Evolutionary conservation across 2,888 invertebrate genomes (phyloP).

Genomic region (Agrilus mali): DNA sequence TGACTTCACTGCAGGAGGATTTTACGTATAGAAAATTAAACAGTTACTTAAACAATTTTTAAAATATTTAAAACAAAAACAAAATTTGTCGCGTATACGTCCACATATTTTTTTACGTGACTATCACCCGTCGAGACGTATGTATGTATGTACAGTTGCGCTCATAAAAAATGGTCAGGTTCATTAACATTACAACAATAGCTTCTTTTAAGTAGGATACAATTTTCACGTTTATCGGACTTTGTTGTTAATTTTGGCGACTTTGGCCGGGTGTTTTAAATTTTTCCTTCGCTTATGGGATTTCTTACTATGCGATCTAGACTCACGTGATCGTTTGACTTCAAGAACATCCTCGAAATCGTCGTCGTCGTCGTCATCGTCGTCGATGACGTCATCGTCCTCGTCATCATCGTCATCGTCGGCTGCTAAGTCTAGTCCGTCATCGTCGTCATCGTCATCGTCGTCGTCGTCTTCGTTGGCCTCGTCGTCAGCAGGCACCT

Average conservation of each 20-base stretch:
- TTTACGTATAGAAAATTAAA: no score
- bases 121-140: no score
- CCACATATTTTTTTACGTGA: no score
- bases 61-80: no score
- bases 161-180: no score
- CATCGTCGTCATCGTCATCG: conserved; percentile 46
- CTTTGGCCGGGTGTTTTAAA: conserved; percentile 19
- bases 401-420: conserved; percentile 50
- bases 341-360: conserved; percentile 55
- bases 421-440: conserved; percentile 44
- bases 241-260: conserved; percentile 17
- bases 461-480: conserved; percentile 32
- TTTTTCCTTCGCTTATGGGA: conserved; percentile 26
- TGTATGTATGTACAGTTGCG: no score
- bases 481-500: conserved; percentile 32
- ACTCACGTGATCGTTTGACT: conserved; percentile 75
- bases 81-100: no score
- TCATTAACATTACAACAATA: neutral
- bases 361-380: conserved; percentile 55
- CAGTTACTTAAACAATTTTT: no score
- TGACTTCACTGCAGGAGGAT: no score
- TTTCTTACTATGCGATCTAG: conserved; percentile 45
- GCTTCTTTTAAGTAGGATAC: neutral
- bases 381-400: conserved; percentile 51
- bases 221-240: conserved; percentile 5